Conservation (phyloP, 2,113 vertebrate species). For the Gallinago paraguaiae region DNA sequence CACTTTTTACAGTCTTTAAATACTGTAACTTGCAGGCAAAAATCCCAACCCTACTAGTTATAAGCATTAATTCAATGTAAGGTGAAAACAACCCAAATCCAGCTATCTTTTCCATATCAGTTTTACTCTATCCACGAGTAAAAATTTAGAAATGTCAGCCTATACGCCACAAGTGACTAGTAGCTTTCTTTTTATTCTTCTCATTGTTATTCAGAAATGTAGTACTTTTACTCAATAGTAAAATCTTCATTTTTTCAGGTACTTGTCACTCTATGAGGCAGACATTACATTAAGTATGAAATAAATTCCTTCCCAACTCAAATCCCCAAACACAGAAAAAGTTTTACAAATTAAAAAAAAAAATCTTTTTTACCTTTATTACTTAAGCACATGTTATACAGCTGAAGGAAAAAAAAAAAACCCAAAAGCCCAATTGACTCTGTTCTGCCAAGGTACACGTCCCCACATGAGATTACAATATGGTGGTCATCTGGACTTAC, state of each 20-base stretch:
- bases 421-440: neutral
- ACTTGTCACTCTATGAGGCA: neutral
- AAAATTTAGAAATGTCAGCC: neutral
- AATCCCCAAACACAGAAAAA: neutral
- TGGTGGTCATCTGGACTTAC: constrained; percentile 76
- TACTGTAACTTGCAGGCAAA: neutral
- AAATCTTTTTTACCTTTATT: neutral
- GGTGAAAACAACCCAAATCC: neutral
- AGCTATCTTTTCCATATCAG: neutral
- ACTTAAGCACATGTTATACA: constrained; percentile 36
- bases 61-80: neutral
- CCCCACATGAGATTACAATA: constrained; percentile 36
- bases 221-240: neutral
- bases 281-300: neutral
- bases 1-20: neutral
- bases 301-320: neutral
- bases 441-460: constrained; percentile 68
- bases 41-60: neutral
- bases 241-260: neutral
- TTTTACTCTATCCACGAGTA: neutral
- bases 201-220: neutral
- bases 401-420: constrained; percentile 46
- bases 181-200: neutral
- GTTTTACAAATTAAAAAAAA: neutral
- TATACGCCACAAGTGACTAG: neutral